phyloP scores from a whole-genome alignment of 2,888 invertebrate genomes.

The Chrysolina oricalcia region DNA sequence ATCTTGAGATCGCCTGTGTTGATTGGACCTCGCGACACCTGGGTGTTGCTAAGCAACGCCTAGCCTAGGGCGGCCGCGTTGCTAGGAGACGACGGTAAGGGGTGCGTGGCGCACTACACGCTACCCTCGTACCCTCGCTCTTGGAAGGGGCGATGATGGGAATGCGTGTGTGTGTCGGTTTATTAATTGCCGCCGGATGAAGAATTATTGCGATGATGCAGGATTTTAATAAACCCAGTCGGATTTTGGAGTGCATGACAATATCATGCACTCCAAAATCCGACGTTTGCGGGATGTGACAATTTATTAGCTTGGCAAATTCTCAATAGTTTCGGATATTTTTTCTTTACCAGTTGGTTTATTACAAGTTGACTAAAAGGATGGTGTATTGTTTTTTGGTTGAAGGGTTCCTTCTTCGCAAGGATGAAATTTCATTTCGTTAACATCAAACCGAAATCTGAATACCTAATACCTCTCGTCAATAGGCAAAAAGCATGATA shows the following conservation, averaged over 20 bases:
- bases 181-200: slow-evolving; percentile 40
- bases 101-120: slow-evolving; percentile 37
- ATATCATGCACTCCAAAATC: too few relatives aligned
- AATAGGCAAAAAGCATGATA: too few relatives aligned
- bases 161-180: slow-evolving; percentile 37
- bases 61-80: slow-evolving; percentile 61
- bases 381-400: too few relatives aligned
- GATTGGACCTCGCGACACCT: slow-evolving; percentile 72
- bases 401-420: too few relatives aligned
- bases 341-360: too few relatives aligned
- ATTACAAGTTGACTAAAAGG: too few relatives aligned
- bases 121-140: slow-evolving; percentile 26
- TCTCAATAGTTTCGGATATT: not conserved
- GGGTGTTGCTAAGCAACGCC: slow-evolving; percentile 70
- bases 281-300: slow-evolving; percentile 12
- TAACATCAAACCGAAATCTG: too few relatives aligned
- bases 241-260: slow-evolving; percentile 21
- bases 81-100: slow-evolving; percentile 57
- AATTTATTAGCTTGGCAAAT: not conserved
- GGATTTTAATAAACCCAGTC: slow-evolving; percentile 22
- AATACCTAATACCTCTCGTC: too few relatives aligned
- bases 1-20: slow-evolving; percentile 72
- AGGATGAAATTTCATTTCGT: too few relatives aligned
- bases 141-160: slow-evolving; percentile 36
- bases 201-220: slow-evolving; percentile 24